Evolutionary conservation across 1,140 invertebrate species (phyloP).

Genomic region (Zaprionus tsacasi): DNA sequence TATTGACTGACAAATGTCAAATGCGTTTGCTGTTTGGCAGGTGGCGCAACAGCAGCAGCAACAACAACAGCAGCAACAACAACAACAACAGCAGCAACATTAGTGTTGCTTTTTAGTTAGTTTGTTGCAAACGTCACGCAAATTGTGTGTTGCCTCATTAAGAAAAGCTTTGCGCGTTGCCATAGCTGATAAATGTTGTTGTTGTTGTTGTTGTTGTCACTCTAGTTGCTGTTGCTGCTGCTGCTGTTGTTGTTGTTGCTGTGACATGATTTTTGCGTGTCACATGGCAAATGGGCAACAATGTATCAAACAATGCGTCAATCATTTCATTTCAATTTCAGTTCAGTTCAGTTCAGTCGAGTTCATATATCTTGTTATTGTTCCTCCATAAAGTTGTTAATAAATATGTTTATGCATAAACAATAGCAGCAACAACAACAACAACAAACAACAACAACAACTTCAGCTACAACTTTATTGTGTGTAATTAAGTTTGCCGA

Average conservation of each 20-base stretch:
- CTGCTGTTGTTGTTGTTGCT: slow-evolving; percentile 36
- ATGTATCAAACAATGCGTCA: slow-evolving; percentile 74
- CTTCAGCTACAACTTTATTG: slow-evolving; percentile 24
- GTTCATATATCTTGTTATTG: slow-evolving; percentile 28
- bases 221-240: slow-evolving; percentile 18
- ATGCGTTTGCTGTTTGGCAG: slow-evolving; percentile 53
- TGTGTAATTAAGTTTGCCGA: slow-evolving; percentile 39
- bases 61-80: slow-evolving; percentile 42
- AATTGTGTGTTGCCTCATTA: slow-evolving; percentile 79
- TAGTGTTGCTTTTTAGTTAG: slow-evolving; percentile 36
- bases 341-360: slow-evolving; percentile 26
- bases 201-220: slow-evolving; percentile 28
- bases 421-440: slow-evolving; percentile 48
- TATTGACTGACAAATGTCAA: slow-evolving; percentile 66
- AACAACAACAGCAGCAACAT: slow-evolving; percentile 43
- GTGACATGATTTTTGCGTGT: slow-evolving; percentile 75
- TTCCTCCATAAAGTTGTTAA: slow-evolving; percentile 39
- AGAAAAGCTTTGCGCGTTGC: slow-evolving; percentile 52
- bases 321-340: slow-evolving; percentile 39
- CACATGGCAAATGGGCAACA: slow-evolving; percentile 68
- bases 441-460: slow-evolving; percentile 9
- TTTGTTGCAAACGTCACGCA: slow-evolving; percentile 60
- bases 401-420: slow-evolving; percentile 57
- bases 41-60: slow-evolving; percentile 15
- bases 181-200: slow-evolving; percentile 55